Base-by-base conservation (phyloP, 2,888 invertebrate genomes). In the Tetranychus truncatus region DNA sequence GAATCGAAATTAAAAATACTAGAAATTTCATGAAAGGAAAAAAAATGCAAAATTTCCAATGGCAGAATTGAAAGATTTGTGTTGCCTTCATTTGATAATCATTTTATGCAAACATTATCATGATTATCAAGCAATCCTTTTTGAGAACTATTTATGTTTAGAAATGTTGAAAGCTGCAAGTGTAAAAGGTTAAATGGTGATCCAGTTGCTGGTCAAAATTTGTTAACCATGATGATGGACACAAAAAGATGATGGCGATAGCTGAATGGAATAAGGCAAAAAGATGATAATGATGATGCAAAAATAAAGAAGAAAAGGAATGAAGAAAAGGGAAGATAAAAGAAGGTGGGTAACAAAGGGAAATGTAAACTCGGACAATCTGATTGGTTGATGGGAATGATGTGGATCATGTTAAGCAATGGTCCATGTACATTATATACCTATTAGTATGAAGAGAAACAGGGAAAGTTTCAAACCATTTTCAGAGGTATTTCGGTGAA, bases 401-500 rank as follows among this genome's bases (percentile, higher is more conserved):
- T 55, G 55, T 15, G 55, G 15, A 55, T 55, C 11, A 55, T 55
- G 9, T 55, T 15, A 9, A 55, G 55, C 11, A 55, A 15, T 55
- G 55, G 55, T 34, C 34, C 34, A 15, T 55, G 55, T 55, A 55
- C 55, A 55, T 55, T 55, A 55, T 55, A 55, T 55, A 55, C 55
- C 55, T 55, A 55, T 55, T 55, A 69, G 21, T 9, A 20, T 24
- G 11, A 20, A 69, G 20, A n/a, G 69, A 34, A 34, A 34, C 34
- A 34, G 34, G 69, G 20, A 69, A 67, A 9, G 11, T 24, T 69
- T 69, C 34, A 11, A 20, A 69, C 20, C 8, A 20, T 20, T 24
- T 24, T 21, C 21, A 69, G 11, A 69, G 69, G 21, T 69, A 24
- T 24, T 69, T 21, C 69, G n/a, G 34, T 69, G 69, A 69, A 69